These are phyloP conservation scores for Zootoca vivipara DNA, from an alignment of 2,113 vertebrate species.

Conservation along the genomic window DNA sequence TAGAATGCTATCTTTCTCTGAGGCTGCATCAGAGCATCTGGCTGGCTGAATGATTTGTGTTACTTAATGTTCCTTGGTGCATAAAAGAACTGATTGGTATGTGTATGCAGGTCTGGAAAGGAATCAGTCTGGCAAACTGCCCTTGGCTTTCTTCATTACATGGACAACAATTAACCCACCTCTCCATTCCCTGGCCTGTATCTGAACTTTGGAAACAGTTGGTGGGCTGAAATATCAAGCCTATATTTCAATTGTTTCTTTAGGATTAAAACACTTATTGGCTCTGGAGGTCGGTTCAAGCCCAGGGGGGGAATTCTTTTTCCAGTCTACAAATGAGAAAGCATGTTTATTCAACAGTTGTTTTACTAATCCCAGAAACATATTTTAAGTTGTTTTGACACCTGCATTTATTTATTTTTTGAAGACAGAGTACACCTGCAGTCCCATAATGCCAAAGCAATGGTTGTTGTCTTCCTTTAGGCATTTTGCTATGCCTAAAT, in stretches of 20 bases:
- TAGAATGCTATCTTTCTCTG: conserved; percentile 9
- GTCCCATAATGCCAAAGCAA: background rate
- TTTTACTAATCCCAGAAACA: conserved; percentile 23
- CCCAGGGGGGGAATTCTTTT: background rate
- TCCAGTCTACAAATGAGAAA: conserved; percentile 38
- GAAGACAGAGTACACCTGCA: conserved; percentile 52
- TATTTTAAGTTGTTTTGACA: conserved; percentile 28
- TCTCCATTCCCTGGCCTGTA: conserved; percentile 5
- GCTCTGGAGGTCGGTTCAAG: background rate
- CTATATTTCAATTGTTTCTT: conserved; percentile 52
- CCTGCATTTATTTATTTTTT: conserved; percentile 49
- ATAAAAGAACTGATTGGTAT: conserved; percentile 49
- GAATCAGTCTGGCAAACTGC: conserved; percentile 28
- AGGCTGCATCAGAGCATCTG: conserved; percentile 28
- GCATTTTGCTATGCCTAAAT: background rate
- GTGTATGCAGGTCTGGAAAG: conserved; percentile 32
- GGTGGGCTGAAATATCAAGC: conserved; percentile 42
- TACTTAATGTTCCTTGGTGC: conserved; percentile 38
- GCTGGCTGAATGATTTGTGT: conserved; percentile 49
- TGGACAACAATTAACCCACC: conserved; percentile 38
- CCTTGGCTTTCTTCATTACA: conserved; percentile 1
- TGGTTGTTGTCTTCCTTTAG: background rate
- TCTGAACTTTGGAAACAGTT: conserved; percentile 44
- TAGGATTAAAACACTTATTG: conserved; percentile 22
- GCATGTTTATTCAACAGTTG: conserved; percentile 3